Evolutionary conservation across 2,888 invertebrate genomes (phyloP), one percentile per base, ranked within the genome.

Genomic region (Mythimna lalbum): DNA sequence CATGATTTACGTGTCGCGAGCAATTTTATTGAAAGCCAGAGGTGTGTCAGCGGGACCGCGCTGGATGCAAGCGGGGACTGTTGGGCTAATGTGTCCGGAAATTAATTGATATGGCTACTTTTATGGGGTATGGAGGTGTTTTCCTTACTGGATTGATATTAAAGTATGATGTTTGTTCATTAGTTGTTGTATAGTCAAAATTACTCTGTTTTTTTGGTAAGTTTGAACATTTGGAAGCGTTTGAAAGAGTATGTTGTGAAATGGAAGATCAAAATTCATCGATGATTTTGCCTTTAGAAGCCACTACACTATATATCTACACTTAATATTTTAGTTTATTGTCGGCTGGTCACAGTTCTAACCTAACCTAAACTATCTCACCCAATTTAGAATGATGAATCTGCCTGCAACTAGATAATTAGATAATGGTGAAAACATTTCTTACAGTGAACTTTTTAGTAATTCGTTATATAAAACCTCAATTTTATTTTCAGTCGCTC

Each of bases 1-100:
- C 74, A 84, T 85, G 83, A 84, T 84, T 83, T 85, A 85, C 80
- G 73, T 64, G 63, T 36, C 23, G 52, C 36, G 14, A 36, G 64
- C 67, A 82, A 85, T 85, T 80, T 66, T 65, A 80, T 82, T 78
- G 76, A 85, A 83, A 85, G 80, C 73, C 66, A 63, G 55, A 81
- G 81, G 83, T 73, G 83, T 76, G 80, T 66, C 80, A 47, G 43
- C 21, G 14, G 19, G n/a, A 43, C 43, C 43, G 5, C 43, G 62
- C 33, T 33, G 57, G 52, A 62, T 62, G 66, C 43, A 75, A 66
- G 57, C 61, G 55, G 55, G 72, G 43, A 55, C 47, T 60, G 63
- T 60, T 56, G 19, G 33, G 56, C 57, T 62, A 81, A 78, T 68
- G 71, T 62, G 63, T 72, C 27, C 3, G 36, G 47, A 50, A 27